Conservation (phyloP, 2,797 vertebrate species). For the Eutrigla gurnardus region DNA sequence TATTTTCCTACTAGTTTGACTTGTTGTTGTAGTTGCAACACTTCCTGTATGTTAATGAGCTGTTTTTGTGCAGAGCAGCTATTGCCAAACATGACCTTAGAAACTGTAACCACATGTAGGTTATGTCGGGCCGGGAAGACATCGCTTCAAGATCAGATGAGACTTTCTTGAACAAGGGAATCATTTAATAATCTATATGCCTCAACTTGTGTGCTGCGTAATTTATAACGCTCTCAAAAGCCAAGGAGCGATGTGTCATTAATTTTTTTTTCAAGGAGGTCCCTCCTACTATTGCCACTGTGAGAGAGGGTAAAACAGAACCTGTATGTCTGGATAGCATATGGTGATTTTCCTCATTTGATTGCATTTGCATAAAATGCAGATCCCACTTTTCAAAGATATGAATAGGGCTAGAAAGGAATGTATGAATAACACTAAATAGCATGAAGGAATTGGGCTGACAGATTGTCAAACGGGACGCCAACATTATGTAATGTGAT, state of each 20-base stretch:
- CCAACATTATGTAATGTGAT: not conserved
- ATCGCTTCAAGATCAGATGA: not conserved
- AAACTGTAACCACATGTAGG: slow-evolving; percentile 10
- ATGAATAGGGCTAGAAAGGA: not conserved
- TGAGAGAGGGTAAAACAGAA: not conserved
- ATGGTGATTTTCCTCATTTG: not conserved
- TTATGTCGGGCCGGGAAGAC: slow-evolving; percentile 1
- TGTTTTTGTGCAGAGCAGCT: not conserved
- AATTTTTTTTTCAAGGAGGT: not conserved
- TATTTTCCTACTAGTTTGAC: not conserved
- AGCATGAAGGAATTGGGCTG: not conserved
- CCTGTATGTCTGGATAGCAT: not conserved
- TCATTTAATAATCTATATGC: slow-evolving; percentile 14
- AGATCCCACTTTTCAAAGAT: not conserved
- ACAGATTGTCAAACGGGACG: not conserved
- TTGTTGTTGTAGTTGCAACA: not conserved
- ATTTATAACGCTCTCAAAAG: not conserved
- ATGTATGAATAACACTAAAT: not conserved
- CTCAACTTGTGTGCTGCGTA: not conserved
- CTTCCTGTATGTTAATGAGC: not conserved
- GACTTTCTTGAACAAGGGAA: slow-evolving; percentile 21
- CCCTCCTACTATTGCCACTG: not conserved
- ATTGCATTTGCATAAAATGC: not conserved
- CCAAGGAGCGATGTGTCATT: not conserved
- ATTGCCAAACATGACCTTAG: not conserved